Evolutionary conservation across 2,797 vertebrate genomes (phyloP), one percentile per base, ranked within the genome.

Genomic region (Notoglanidium macrostoma): DNA sequence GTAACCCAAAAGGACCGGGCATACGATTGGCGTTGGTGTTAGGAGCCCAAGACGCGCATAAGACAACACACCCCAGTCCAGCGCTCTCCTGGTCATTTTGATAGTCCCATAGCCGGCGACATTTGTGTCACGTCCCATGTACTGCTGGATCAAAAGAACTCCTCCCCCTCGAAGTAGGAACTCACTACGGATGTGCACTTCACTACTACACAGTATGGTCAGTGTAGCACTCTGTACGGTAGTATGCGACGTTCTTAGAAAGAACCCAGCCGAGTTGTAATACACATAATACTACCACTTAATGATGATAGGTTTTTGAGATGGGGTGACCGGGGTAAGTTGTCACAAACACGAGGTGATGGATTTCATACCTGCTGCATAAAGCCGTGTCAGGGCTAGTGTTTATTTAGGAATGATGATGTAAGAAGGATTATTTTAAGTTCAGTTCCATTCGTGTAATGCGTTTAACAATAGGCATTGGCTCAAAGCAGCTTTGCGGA

Each of bases 101-200:
- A 32, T 67, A 4, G 3, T 65, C 61, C 44, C 23, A 51, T 29
- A 65, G 15, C 21, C 26, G 79, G 46, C 7, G 59, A 17, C 26
- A 5, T 65, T 65, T 46, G 40, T 15, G 40, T 49, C 40, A 81
- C 80, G 61, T 68, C 61, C 44, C 81, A 12, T 83, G 5, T 19
- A 32, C 17, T 54, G 10, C 63, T 51, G 61, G 40, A n/a, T 49
- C 0, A 65, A 46, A 32, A 15, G 46, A 83, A 83, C 81, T 83
- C 81, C 81, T 68, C 81, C 81, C 40, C 29, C 63, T 54, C 44
- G 5, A 9, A 46, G 78, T 15, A 44, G 78, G 55, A 81, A 44
- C 29, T 21, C 6, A n/a, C 15, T 12, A 11, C 26, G 4, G 19
- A 17, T 67, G 44, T 49, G 44, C 0, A 6, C n/a, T 82, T 0